phyloP scores from a whole-genome alignment of 2,888 invertebrate species.

The Apamea sordens region DNA sequence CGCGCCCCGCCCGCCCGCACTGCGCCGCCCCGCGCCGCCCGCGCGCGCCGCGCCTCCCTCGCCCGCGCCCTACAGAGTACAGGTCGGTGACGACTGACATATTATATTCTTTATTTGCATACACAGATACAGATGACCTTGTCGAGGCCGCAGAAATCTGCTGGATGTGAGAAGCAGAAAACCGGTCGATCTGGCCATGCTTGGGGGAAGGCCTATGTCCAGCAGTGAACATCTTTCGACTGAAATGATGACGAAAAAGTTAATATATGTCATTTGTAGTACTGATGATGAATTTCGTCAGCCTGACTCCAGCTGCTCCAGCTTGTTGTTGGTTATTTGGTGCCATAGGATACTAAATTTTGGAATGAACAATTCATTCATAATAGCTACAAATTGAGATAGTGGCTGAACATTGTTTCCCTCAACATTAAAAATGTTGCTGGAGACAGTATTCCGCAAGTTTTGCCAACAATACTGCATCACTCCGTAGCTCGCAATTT shows the following conservation, averaged over 20 bases:
- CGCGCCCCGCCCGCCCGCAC: conserved; percentile 66
- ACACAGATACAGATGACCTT: not conserved
- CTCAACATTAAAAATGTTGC: not conserved
- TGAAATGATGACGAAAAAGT: not conserved
- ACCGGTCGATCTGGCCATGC: not conserved
- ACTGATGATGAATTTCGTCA: too few species aligned
- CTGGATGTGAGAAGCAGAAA: too few species aligned
- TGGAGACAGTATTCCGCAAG: not conserved
- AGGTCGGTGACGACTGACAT: conserved; percentile 10
- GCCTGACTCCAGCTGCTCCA: too few species aligned
- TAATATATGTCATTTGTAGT: not conserved
- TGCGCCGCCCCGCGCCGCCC: conserved; percentile 45
- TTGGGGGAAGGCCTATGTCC: not conserved
- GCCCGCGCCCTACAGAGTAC: conserved; percentile 54
- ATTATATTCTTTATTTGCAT: not conserved
- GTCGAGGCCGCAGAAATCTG: not conserved
- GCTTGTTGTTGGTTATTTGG: too few species aligned
- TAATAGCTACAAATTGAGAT: not conserved
- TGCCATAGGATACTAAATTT: not conserved
- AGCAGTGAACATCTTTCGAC: not conserved
- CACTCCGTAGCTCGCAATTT: not conserved
- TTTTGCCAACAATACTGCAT: not conserved
- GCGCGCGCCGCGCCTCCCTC: conserved; percentile 9
- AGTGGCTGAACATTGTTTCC: not conserved
- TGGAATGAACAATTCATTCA: not conserved